These are phyloP conservation scores for Coracopsis vasa DNA, from an alignment of 2,113 vertebrate species.

Conservation along the genomic window DNA sequence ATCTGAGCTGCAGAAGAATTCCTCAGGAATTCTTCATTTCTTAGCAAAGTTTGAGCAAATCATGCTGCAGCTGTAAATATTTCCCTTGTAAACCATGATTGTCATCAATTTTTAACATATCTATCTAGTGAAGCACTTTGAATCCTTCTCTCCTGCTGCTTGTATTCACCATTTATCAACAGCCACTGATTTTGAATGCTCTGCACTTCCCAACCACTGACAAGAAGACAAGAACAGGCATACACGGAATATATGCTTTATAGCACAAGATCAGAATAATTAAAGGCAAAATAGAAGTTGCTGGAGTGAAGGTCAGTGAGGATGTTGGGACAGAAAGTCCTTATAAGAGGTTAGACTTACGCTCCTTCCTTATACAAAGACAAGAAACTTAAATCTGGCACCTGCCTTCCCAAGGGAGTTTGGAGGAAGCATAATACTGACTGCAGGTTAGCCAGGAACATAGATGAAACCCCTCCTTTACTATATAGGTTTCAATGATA, in stretches of 20 bases:
- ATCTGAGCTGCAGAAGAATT: neutral
- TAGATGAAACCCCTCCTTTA: neutral
- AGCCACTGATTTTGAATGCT: neutral
- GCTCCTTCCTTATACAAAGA: neutral
- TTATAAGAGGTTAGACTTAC: neutral
- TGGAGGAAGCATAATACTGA: neutral
- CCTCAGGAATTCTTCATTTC: neutral
- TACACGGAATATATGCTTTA: neutral
- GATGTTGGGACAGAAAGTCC: neutral
- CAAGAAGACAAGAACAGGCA: neutral
- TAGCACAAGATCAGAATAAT: neutral
- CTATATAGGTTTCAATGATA: neutral
- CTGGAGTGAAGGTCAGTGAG: neutral
- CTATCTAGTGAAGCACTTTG: neutral
- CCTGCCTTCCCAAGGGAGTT: neutral
- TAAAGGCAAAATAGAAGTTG: neutral
- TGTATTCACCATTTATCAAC: neutral
- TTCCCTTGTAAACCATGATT: neutral
- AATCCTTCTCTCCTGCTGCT: neutral
- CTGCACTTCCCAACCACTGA: neutral
- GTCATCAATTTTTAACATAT: neutral
- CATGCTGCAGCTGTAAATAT: neutral
- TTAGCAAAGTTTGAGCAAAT: neutral
- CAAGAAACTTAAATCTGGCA: neutral
- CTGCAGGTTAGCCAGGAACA: neutral